Evolutionary conservation across 2,113 vertebrate species (phyloP).

Genomic region (Brachypodius melanocephalos): DNA sequence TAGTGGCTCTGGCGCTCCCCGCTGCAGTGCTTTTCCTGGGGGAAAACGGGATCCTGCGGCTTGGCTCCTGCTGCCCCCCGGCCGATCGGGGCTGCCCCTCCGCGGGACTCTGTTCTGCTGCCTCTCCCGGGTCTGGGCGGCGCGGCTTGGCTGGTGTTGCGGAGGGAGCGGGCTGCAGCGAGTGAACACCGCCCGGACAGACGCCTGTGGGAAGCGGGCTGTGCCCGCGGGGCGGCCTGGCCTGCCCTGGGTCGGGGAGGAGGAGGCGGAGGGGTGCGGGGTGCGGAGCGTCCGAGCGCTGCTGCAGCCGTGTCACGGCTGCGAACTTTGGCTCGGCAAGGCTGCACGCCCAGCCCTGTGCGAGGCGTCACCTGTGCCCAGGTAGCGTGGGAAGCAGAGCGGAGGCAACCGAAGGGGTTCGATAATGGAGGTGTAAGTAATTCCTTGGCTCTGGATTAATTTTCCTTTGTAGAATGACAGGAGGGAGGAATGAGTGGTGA

Average conservation of each 20-base stretch:
- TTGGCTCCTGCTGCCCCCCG: background rate
- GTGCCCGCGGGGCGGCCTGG: background rate
- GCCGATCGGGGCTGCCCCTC: background rate
- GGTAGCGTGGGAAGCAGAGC: background rate
- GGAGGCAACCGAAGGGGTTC: rapidly evolving
- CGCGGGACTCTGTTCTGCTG: background rate
- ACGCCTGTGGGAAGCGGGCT: background rate
- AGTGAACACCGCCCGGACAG: rapidly evolving
- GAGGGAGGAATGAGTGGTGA: background rate
- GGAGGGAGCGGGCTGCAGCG: background rate
- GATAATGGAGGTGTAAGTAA: background rate
- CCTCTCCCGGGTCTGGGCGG: background rate
- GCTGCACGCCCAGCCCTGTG: rapidly evolving
- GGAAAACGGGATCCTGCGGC: background rate
- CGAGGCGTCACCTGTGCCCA: rapidly evolving
- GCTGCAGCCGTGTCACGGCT: background rate
- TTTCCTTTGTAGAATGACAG: background rate
- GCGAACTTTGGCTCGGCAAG: rapidly evolving
- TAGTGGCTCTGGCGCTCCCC: background rate
- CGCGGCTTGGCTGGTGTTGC: background rate
- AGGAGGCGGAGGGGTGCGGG: background rate
- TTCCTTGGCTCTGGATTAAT: background rate
- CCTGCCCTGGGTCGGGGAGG: rapidly evolving
- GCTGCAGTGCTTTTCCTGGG: background rate
- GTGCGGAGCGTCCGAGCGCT: background rate